phyloP scores from a whole-genome alignment of 2,888 invertebrate species.

The Campoletis raptor region DNA sequence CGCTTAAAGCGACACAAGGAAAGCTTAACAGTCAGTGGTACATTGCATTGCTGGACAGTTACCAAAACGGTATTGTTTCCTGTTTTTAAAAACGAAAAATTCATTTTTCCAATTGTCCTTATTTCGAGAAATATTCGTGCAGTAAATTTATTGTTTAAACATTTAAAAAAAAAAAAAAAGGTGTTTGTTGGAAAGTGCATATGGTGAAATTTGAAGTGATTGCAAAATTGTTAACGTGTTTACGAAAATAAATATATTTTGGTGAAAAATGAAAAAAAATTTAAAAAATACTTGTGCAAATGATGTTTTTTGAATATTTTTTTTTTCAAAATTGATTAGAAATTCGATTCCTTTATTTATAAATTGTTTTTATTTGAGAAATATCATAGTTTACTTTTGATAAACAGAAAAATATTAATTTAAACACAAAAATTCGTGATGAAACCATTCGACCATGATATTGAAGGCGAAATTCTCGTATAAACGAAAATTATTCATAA shows the following conservation, averaged over 20 bases:
- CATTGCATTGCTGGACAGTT: constrained; percentile 62
- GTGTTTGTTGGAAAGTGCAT: neutral
- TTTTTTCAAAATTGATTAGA: too few species aligned
- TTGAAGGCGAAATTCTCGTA: neutral
- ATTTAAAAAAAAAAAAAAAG: neutral
- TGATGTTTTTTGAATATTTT: too few species aligned
- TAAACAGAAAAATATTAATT: too few species aligned
- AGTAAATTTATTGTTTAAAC: too few species aligned
- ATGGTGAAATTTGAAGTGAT: neutral
- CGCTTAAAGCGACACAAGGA: constrained; percentile 23
- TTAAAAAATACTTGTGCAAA: too few species aligned
- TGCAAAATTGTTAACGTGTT: neutral
- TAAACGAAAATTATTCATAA: neutral
- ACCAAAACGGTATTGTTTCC: neutral
- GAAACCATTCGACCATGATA: neutral
- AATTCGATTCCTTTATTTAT: neutral
- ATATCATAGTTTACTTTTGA: too few species aligned
- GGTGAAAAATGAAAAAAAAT: neutral
- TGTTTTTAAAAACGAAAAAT: neutral
- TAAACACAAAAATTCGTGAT: too few species aligned
- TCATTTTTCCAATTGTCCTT: neutral
- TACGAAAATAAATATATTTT: neutral
- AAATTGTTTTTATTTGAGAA: too few species aligned
- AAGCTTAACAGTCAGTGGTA: constrained; percentile 58
- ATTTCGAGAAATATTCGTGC: neutral